Evolutionary conservation across 1,140 invertebrate genomes (phyloP).

Genomic region (Hypsibius dujardini): DNA sequence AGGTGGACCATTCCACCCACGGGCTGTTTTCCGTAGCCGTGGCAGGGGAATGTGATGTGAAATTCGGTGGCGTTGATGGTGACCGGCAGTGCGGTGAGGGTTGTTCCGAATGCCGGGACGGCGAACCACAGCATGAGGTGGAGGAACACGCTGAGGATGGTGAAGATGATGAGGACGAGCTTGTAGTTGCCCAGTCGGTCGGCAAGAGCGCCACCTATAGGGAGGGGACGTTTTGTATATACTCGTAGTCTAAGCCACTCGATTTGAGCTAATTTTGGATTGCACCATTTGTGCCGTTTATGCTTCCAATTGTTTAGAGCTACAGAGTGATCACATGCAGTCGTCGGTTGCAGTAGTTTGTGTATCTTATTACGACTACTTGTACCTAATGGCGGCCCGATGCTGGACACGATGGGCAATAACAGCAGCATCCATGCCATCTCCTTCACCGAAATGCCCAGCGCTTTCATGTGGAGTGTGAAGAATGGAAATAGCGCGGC

Average conservation of each 20-base stretch:
- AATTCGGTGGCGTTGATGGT: background rate
- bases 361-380: too few species aligned
- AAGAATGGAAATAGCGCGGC: constrained; percentile 56
- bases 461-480: constrained; percentile 47
- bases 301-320: too few species aligned
- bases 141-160: background rate
- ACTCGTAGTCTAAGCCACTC: too few species aligned
- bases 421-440: constrained; percentile 50
- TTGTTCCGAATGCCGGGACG: background rate
- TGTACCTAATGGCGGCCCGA: too few species aligned
- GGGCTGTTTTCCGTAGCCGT: background rate
- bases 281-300: too few species aligned
- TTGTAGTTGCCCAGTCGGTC: constrained; percentile 13
- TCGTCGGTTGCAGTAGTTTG: too few species aligned
- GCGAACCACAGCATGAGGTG: constrained; percentile 8
- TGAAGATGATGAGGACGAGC: constrained; percentile 6
- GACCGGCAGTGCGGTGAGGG: background rate
- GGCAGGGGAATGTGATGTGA: background rate
- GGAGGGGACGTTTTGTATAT: too few species aligned
- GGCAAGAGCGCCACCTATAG: constrained; percentile 37
- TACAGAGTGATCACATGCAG: too few species aligned
- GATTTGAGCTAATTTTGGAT: too few species aligned
- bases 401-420: constrained; percentile 48
- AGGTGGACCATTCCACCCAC: background rate
- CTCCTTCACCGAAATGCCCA: constrained; percentile 50